Evolutionary conservation across 1,140 invertebrate genomes (phyloP), one percentile per base, ranked within the genome.

Genomic region (Calephelis nemesis): DNA sequence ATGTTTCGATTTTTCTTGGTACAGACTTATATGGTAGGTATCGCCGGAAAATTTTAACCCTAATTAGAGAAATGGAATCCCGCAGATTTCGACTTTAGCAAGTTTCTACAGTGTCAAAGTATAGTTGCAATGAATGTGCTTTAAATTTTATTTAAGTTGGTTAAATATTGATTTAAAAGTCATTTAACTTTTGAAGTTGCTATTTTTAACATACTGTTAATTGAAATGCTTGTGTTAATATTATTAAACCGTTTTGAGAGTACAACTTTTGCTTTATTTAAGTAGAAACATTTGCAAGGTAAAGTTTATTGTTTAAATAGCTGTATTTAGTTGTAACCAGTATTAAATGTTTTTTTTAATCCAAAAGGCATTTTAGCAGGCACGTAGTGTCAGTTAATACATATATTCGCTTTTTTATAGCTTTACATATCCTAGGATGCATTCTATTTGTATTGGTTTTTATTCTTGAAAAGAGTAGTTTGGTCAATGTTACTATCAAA

Each of bases 131-230:
- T 58, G 30, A 42, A 30, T 42, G 65, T 54, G 65, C 50, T 42
- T 39, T 42, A 42, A 42, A 45, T 47, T 47, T 42, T 7, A 66
- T 66, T 66, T 19, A 45, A 54, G 64, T 66, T 66, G 54, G 15
- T 19, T 54, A 58, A 85, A 85, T 87, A 78, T 87, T 85, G 78
- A 81, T 85, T 85, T 83, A 84, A 77, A 83, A 58, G 81, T 84
- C 77, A 86, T 78, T 78, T 80, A 77, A 81, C 81, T 83, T 77
- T 72, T 76, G 71, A 81, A 84, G 82, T 79, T 83, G 83, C 79
- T 78, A 88, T 81, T 71, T 88, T 88, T 88, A 87, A 81, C 85
- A 75, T 79, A 81, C 80, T 82, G 84, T 87, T 84, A 88, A 66
- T 66, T 66, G 65, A 40, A 66, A 82, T 77, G 74, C 72, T 82